Conservation (phyloP, 2,888 invertebrate genomes). For the Molanna angustata region DNA sequence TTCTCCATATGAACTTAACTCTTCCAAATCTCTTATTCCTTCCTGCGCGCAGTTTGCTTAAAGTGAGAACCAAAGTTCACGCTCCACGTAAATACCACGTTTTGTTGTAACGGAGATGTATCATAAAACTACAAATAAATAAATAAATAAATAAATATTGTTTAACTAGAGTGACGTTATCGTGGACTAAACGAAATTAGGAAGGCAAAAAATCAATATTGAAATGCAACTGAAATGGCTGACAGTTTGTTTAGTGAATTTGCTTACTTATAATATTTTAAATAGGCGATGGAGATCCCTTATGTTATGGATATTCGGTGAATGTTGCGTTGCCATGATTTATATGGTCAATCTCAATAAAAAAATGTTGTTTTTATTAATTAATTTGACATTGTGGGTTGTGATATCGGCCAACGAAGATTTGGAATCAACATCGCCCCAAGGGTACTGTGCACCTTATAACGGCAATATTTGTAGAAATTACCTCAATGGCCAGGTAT, state of each 20-base stretch:
- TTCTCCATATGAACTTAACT: no score
- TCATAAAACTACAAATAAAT: no score
- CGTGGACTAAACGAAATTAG: no score
- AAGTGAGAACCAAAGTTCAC: no score
- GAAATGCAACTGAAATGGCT: constrained; percentile 19
- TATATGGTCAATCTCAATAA: constrained; percentile 4
- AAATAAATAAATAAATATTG: no score
- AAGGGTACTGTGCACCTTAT: constrained; percentile 82
- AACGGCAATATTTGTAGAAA: constrained; percentile 79
- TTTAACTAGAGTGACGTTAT: no score
- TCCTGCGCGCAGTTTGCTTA: no score
- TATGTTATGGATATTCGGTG: constrained; percentile 19
- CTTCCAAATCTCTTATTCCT: no score
- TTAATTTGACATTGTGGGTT: constrained; percentile 4
- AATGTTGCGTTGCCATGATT: constrained; percentile 8
- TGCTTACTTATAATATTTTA: not conserved
- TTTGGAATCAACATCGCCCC: constrained; percentile 16
- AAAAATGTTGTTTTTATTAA: constrained; percentile 26
- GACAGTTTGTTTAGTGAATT: constrained; percentile 14
- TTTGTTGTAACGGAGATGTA: no score
- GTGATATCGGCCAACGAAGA: constrained; percentile 15
- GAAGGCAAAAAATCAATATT: constrained; percentile 20
- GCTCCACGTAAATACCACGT: no score
- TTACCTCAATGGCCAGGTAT: constrained; percentile 67
- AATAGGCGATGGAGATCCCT: constrained; percentile 6